These are phyloP conservation scores for Andrena bucephala DNA, from an alignment of 2,888 invertebrate species.

Conservation along the genomic window DNA sequence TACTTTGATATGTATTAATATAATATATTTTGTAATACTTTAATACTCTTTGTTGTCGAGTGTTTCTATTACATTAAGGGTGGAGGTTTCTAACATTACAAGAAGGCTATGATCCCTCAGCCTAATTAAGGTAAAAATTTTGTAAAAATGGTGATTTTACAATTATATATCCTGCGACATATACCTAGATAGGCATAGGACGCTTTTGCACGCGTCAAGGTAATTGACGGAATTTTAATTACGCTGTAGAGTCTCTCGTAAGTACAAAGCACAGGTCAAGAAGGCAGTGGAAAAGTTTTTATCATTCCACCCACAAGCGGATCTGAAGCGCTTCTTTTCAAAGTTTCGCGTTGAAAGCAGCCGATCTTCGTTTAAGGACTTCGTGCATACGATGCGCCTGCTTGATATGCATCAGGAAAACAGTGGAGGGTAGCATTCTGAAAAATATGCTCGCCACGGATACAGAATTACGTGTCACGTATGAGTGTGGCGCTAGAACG, in stretches of 20 bases:
- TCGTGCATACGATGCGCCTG: constrained; percentile 14
- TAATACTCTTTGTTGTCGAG: too few species aligned
- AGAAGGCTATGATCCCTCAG: too few species aligned
- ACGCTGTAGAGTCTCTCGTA: neutral
- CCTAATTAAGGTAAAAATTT: too few species aligned
- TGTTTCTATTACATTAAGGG: too few species aligned
- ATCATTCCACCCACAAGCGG: constrained; percentile 26
- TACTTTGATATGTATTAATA: too few species aligned
- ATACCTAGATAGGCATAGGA: neutral
- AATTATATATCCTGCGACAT: neutral
- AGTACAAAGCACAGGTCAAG: constrained; percentile 32
- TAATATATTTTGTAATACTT: too few species aligned
- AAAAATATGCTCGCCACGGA: constrained; percentile 10
- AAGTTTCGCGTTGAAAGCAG: constrained; percentile 11
- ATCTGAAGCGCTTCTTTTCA: constrained; percentile 26
- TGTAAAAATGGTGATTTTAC: too few species aligned
- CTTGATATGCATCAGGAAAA: constrained; percentile 4
- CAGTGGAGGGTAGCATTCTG: constrained; percentile 1
- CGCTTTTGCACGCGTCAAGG: neutral
- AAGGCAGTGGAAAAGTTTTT: constrained; percentile 13
- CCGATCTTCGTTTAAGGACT: constrained; percentile 18
- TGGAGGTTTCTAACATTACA: too few species aligned
- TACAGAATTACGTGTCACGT: neutral
- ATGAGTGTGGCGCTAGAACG: neutral
- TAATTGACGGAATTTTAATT: constrained; percentile 40